Evolutionary conservation across 2,888 invertebrate species (phyloP).

Genomic region (Leucophora obtusa): DNA sequence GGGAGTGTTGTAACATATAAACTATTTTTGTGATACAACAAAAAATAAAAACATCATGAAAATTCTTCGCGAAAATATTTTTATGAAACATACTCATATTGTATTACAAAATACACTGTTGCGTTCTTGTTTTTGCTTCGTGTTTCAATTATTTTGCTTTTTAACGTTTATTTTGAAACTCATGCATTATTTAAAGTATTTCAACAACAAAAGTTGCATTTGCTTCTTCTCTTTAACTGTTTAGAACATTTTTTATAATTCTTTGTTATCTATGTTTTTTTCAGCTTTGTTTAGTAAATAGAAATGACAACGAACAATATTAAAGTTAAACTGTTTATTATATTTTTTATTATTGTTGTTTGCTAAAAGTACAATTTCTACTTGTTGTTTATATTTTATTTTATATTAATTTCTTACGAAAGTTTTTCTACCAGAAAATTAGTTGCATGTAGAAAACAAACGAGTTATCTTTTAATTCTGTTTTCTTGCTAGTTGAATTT

Average conservation of each 20-base stretch:
- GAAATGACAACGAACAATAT: background rate
- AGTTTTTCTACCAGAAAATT: conserved; percentile 35
- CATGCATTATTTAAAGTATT: background rate
- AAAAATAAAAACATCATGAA: background rate
- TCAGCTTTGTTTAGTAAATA: background rate
- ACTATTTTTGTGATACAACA: background rate
- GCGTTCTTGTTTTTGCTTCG: background rate
- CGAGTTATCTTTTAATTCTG: background rate
- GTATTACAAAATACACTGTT: background rate
- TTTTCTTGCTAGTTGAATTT: too few species aligned
- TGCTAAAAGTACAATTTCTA: conserved; percentile 20
- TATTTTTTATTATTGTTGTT: background rate
- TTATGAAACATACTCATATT: background rate
- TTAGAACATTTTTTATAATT: background rate
- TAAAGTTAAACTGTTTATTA: conserved; percentile 27
- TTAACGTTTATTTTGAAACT: background rate
- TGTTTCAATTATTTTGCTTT: background rate
- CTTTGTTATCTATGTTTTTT: background rate
- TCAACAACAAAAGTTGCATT: conserved; percentile 4
- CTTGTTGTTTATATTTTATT: conserved; percentile 25
- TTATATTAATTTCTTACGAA: conserved; percentile 24
- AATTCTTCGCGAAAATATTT: background rate
- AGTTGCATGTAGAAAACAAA: conserved; percentile 16
- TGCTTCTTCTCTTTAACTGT: background rate
- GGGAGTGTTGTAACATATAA: background rate